Evolutionary conservation across 2,888 invertebrate species (phyloP), one percentile per base, ranked within the genome.

Genomic region (Archaeoteleia sp.): DNA sequence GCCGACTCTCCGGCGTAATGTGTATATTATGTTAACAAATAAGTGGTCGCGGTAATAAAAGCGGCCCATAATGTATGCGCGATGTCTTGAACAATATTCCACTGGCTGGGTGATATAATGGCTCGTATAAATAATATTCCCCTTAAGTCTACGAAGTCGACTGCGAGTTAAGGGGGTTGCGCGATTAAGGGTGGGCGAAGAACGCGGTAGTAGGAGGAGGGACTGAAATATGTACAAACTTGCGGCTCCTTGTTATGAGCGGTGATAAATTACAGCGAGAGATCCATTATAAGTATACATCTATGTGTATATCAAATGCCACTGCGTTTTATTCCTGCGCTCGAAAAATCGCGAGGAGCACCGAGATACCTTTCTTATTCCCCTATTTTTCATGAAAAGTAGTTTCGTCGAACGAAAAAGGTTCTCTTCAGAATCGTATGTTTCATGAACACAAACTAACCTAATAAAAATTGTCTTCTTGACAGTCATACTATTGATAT

Each of bases 21-120:
- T 81, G 80, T 81, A 81, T 82, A 82, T 82, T 82, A 82, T 82
- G 82, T 82, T 82, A 82, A 82, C 82, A 82, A 82, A 82, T 82
- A 82, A 82, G 81, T 81, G 80, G 78, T 77, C 74, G 76, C 73
- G 74, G 80, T 78, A 82, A 82, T 82, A 82, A 82, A 82, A 80
- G 82, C 77, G 40, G 34, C 60, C 70, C 45, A 68, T 82, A 82
- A 82, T 82, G 77, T 82, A 82, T 81, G 82, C 82, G 80, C 78
- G 76, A 80, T 77, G 78, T 78, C 82, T 82, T 77, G 82, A 82
- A 81, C 82, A 82, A 82, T 82, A 82, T 82, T 82, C 79, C 76
- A 78, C 75, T 63, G 76, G 72, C 72, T 75, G 77, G 61, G 80
- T 78, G 74, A 77, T 77, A 82, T 82, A 82, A 82, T 82, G 73